Conservation (phyloP, 2,113 vertebrate species). For the Ptilorrhoa leucosticta region DNA sequence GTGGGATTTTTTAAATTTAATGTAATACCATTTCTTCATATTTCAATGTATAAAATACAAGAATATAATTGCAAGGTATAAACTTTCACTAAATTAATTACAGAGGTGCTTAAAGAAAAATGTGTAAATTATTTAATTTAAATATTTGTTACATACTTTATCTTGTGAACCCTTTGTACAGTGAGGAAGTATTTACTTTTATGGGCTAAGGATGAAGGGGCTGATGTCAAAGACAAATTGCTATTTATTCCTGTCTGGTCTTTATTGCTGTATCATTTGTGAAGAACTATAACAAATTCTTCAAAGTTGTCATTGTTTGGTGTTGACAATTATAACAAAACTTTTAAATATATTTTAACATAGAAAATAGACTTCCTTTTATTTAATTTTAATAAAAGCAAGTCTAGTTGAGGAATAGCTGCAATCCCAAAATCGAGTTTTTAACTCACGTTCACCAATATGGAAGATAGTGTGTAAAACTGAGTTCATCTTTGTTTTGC, state of each 20-base stretch:
- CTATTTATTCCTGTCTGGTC: constrained; percentile 26
- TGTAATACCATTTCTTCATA: neutral
- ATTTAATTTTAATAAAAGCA: neutral
- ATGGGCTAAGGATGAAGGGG: neutral
- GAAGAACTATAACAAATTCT: neutral
- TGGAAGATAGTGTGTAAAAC: neutral
- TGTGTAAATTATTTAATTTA: constrained; percentile 61
- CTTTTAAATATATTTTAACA: neutral
- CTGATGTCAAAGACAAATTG: neutral
- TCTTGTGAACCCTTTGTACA: constrained; percentile 20
- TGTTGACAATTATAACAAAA: neutral
- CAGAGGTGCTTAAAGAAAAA: constrained; percentile 42
- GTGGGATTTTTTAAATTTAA: constrained; percentile 9
- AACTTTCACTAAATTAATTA: constrained; percentile 35
- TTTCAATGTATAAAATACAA: constrained; percentile 27
- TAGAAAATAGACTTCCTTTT: neutral
- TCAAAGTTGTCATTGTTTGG: neutral
- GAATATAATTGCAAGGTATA: constrained; percentile 8
- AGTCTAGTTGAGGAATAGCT: neutral
- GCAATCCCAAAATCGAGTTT: neutral
- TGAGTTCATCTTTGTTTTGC: neutral
- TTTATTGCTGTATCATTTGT: neutral
- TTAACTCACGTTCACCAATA: neutral
- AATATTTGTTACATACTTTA: constrained; percentile 24
- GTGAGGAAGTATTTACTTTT: neutral